Evolutionary conservation across 1,140 invertebrate species (phyloP).

Genomic region (Heliconius congener): DNA sequence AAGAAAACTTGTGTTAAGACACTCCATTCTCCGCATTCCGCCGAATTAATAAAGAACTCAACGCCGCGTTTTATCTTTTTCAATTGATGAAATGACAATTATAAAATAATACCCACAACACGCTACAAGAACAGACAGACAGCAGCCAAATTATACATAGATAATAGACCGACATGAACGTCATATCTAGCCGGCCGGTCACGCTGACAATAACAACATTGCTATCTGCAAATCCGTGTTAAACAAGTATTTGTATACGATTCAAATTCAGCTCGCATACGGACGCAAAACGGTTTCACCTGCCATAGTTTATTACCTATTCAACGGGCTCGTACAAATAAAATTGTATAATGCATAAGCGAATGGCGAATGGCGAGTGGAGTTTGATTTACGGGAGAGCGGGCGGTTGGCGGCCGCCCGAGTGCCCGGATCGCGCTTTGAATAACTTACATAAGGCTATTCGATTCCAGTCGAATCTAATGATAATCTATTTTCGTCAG

Average conservation of each 20-base stretch:
- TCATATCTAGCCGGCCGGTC: background rate
- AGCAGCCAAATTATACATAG: background rate
- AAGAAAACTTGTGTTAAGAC: too few relatives aligned
- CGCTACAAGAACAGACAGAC: background rate
- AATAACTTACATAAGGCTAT: slow-evolving; percentile 72
- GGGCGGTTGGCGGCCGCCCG: slow-evolving; percentile 43
- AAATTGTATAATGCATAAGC: slow-evolving; percentile 82
- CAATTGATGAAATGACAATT: too few relatives aligned
- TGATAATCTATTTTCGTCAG: background rate
- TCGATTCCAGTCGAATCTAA: background rate
- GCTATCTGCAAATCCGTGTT: slow-evolving; percentile 40
- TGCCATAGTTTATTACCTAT: slow-evolving; percentile 80
- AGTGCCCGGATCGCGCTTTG: slow-evolving; percentile 58
- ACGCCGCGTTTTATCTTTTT: too few relatives aligned
- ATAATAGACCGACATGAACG: background rate
- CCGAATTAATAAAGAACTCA: too few relatives aligned
- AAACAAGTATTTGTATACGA: slow-evolving; percentile 61
- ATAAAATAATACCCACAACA: background rate
- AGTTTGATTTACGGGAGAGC: slow-evolving; percentile 78
- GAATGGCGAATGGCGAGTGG: slow-evolving; percentile 79
- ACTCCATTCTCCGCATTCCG: too few relatives aligned
- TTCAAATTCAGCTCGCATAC: slow-evolving; percentile 68
- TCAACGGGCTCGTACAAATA: slow-evolving; percentile 80
- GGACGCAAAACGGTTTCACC: slow-evolving; percentile 68
- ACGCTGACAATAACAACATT: slow-evolving; percentile 28